Evolutionary conservation across 2,797 vertebrate genomes (phyloP).

Genomic region (Kryptolebias ocellatus): DNA sequence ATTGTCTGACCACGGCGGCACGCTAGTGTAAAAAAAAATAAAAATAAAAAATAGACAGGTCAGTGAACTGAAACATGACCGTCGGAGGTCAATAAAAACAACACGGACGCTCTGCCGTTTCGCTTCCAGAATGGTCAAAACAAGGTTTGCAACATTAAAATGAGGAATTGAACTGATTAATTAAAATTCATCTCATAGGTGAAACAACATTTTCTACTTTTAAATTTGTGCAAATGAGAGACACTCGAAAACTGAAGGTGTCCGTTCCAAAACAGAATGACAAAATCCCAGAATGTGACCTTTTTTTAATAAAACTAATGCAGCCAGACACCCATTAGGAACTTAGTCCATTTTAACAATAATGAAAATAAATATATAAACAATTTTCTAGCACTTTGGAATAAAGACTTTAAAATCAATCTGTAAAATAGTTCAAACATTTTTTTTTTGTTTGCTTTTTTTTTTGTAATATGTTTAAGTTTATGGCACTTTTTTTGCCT

Average conservation of each 20-base stretch:
- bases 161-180: slow-evolving; percentile 18
- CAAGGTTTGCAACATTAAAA: slow-evolving; percentile 34
- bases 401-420: slow-evolving; percentile 39
- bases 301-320: slow-evolving; percentile 6
- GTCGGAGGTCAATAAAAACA: slow-evolving; percentile 63
- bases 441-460: neutral
- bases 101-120: slow-evolving; percentile 25
- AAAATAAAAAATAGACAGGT: slow-evolving; percentile 35
- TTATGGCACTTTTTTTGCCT: slow-evolving; percentile 19
- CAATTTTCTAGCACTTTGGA: slow-evolving; percentile 62
- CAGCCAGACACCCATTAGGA: slow-evolving; percentile 3
- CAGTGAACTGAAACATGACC: slow-evolving; percentile 66
- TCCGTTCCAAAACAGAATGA: slow-evolving; percentile 5
- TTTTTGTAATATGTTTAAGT: slow-evolving; percentile 22
- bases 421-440: slow-evolving; percentile 20
- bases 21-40: slow-evolving; percentile 1
- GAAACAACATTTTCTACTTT: slow-evolving; percentile 19
- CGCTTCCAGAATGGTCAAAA: slow-evolving; percentile 21
- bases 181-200: slow-evolving; percentile 33
- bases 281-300: slow-evolving; percentile 16
- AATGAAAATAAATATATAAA: slow-evolving; percentile 7
- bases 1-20: slow-evolving; percentile 37
- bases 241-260: neutral
- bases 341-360: slow-evolving; percentile 12
- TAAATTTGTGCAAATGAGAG: slow-evolving; percentile 10